Percentiles rank a stretch among this genome's conserved stretches.
Conservation (phyloP, 2,797 vertebrate genomes). For the Oophaga sylvatica region DNA sequence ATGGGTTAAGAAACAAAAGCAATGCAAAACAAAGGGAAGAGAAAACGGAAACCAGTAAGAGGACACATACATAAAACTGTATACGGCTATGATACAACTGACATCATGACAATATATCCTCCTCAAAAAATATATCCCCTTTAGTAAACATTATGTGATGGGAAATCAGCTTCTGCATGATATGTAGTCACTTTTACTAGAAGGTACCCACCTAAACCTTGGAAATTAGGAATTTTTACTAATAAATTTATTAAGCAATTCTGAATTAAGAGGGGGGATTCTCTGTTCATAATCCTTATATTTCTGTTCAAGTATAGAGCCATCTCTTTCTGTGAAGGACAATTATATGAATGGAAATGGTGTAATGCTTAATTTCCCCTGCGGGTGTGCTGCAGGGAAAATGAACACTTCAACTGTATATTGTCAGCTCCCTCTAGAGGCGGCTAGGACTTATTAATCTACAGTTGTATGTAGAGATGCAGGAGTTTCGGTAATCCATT, state of each 20-base stretch:
- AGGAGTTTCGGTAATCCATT: no score
- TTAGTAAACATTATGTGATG: not conserved
- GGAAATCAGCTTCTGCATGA: not conserved
- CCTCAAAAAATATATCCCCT: not conserved
- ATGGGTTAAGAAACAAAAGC: constrained; percentile 1
- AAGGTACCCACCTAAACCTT: not conserved
- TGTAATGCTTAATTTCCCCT: no score
- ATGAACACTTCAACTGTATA: no score
- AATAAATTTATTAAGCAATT: not conserved
- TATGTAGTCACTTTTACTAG: not conserved
- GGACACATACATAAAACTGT: not conserved
- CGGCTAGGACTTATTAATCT: no score
- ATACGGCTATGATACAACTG: not conserved
- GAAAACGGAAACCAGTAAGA: not conserved
- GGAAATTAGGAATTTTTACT: not conserved
- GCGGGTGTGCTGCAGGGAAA: no score
- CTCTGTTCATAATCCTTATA: no score
- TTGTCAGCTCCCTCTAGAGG: no score
- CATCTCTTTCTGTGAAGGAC: no score
- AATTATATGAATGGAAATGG: no score
- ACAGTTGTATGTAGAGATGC: no score
- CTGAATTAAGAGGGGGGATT: no score
- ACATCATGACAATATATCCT: not conserved
- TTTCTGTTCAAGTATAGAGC: no score
- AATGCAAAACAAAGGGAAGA: constrained; percentile 10